Evolutionary conservation across 2,113 vertebrate species (phyloP), one percentile per base, ranked within the genome.

Genomic region (Sitta europaea): DNA sequence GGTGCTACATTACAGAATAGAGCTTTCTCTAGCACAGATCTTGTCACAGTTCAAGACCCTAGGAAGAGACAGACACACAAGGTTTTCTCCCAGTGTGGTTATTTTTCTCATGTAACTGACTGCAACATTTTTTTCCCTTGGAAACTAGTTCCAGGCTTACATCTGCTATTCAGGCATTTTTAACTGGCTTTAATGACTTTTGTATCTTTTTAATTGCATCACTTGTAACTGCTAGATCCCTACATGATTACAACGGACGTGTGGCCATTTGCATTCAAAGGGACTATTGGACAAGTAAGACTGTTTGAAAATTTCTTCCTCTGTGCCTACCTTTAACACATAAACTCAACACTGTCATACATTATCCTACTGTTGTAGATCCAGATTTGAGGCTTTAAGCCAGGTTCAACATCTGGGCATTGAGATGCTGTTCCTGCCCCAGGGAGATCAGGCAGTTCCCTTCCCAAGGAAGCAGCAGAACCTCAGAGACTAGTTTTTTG

Each of bases 1-100:
- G 53, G 5, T 72, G 12, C 28, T 42, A 35, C 10, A 8, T 6
- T 22, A 27, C 8, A 35, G 3, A 35, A 65, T 0, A 13, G n/a
- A 87, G 21, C 5, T 65, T 65, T 53, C 45, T 20, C 20, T 8
- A 48, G 40, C 51, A 33, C 7, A 27, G 33, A 62, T 36, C 14
- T 10, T 1, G 0, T 12, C 5, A 1, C 54, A 54, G 28, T 5
- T 45, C 13, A 87, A 10, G 12, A 66, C 6, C 23, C 20, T 0
- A 33, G 61, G 35, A 73, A 31, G 18, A 78, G 38, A 67, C 10
- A 11, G 33, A 38, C 21, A 51, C 0, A 8, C 15, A 21, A 38
- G 20, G 38, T 58, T 65, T 11, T 62, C n/a, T 54, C 33, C 12
- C 45, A 43, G 11, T 6, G 6, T 5, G 54, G 27, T 11, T 48